Evolutionary conservation across 2,797 vertebrate species (phyloP).

Genomic region (Dendrocincla tyrannina): DNA sequence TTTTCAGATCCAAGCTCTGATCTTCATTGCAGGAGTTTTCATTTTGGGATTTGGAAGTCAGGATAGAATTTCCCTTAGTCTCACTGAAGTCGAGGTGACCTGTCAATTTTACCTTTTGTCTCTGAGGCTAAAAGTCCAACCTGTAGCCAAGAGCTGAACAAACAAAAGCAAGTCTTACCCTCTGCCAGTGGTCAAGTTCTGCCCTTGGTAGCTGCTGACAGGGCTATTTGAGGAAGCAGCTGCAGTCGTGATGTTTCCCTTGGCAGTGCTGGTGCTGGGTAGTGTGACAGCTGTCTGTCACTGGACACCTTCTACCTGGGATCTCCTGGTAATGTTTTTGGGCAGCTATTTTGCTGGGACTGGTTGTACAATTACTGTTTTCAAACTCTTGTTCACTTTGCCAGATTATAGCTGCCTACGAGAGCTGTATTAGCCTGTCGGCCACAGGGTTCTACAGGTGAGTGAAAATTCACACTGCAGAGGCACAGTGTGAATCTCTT

Average conservation of each 20-base stretch:
- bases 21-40: neutral
- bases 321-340: neutral
- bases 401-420: constrained; percentile 88
- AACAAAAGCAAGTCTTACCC: neutral
- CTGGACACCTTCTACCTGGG: neutral
- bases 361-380: neutral
- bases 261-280: neutral
- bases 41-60: neutral
- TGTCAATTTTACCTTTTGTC: neutral
- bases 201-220: neutral
- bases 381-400: constrained; percentile 5
- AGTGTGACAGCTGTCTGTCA: neutral
- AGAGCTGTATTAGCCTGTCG: constrained; percentile 87
- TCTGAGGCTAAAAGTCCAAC: neutral
- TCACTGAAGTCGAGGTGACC: neutral
- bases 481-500: neutral
- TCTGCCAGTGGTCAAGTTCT: neutral
- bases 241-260: neutral
- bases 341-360: neutral
- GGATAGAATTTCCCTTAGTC: neutral
- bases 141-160: neutral
- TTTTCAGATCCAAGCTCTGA: neutral
- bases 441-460: constrained; percentile 94
- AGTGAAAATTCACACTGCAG: constrained; percentile 45
- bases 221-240: neutral